Base-by-base conservation (phyloP, 2,888 invertebrate genomes). In the Chloromyia formosa region DNA sequence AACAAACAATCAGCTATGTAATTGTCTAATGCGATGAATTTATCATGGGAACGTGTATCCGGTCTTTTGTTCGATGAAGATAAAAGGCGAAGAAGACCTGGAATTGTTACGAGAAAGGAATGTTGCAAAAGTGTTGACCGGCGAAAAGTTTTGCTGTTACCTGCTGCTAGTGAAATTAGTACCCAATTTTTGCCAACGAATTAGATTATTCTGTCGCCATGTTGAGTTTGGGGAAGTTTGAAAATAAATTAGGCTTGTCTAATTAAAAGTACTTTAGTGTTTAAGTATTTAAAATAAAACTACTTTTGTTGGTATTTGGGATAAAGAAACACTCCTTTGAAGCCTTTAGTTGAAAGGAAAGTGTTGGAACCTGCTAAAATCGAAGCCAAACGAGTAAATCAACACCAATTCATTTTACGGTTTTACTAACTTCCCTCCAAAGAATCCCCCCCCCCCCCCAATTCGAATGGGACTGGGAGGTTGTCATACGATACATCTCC, bases 1-100 rank as follows among this genome's bases (percentile, higher is more conserved):
- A 71, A 71, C 71, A 56, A 71, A 71, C 71, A 71, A 71, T 71
- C 71, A 40, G 58, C 35, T 22, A 71, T 71, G 58, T 71, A 71
- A 71, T 71, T 71, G 71, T 71, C 56, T 56, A 71, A 71, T 56
- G 40, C 56, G 58, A 71, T 35, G 56, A 58, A 71, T 71, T 71
- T 71, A 71, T 71, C 56, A 58, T 71, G 58, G 56, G 71, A 71
- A 56, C 16, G 56, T 22, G 22, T 49, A 49, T n/a, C 16, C 12
- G 56, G n/a, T 71, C 45, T n/a, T n/a, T 42, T 45, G 64, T 42
- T 42, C 12, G 42, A n/a, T n/a, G 1, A 45, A 42, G 64, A 64
- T 35, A 69, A 69, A 69, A n/a, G n/a, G n/a, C n/a, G n/a, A n/a
- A n/a, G n/a, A n/a, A n/a, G n/a, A n/a, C n/a, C n/a, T n/a, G 20